Conservation (phyloP, 2,797 vertebrate species). For the Bothrops alternatus region DNA sequence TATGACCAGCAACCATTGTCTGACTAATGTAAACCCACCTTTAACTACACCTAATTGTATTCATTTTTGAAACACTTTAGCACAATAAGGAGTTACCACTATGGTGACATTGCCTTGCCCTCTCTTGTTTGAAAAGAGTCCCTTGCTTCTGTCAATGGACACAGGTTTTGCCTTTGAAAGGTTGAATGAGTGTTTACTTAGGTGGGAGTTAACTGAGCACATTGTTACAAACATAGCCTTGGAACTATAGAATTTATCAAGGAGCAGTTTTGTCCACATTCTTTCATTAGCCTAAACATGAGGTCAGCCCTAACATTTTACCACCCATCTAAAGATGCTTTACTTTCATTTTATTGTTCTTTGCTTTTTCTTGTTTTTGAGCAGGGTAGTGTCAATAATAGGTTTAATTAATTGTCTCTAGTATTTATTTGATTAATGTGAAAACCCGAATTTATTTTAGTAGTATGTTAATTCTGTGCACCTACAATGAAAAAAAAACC, state of each 20-base stretch:
- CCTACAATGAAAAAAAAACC: neutral
- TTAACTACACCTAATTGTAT: constrained; percentile 19
- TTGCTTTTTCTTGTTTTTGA: neutral
- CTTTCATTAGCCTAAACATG: neutral
- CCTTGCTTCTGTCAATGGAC: neutral
- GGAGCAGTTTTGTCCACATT: neutral
- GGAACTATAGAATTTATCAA: neutral
- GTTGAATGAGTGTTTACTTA: constrained; percentile 8
- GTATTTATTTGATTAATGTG: neutral
- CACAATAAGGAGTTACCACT: constrained; percentile 14
- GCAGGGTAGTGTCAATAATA: neutral
- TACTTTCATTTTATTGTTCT: neutral
- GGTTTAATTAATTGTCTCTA: neutral
- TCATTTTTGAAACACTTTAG: constrained; percentile 24
- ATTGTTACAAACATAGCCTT: neutral
- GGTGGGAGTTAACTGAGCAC: neutral
- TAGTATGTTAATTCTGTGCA: neutral
- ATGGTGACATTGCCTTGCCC: neutral
- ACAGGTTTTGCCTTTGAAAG: constrained; percentile 13
- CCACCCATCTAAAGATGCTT: neutral
- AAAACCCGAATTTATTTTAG: neutral
- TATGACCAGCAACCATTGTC: constrained; percentile 15
- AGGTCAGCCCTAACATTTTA: neutral
- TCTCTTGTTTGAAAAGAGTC: neutral
- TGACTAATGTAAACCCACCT: neutral